Conservation (phyloP, 2,797 vertebrate species). For the Chelon labrosus region DNA sequence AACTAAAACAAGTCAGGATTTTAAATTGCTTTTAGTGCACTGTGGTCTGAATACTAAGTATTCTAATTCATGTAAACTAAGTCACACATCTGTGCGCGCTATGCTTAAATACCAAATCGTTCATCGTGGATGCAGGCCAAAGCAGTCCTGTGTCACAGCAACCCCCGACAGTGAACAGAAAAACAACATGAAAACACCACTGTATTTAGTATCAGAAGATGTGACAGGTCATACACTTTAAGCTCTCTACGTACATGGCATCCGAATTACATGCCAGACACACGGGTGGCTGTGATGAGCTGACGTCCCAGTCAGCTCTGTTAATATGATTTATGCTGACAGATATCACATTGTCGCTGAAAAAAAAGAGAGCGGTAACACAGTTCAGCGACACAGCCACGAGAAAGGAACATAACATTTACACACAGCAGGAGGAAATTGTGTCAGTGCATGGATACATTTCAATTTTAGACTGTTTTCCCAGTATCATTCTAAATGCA, state of each 20-base stretch:
- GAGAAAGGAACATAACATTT: neutral
- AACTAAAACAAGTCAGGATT: neutral
- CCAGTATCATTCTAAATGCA: neutral
- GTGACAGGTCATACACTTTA: constrained; percentile 13
- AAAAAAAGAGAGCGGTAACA: neutral
- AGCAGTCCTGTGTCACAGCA: constrained; percentile 1
- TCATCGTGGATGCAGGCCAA: constrained; percentile 15
- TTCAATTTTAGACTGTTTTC: constrained; percentile 15
- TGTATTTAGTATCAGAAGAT: constrained; percentile 28
- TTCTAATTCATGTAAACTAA: neutral
- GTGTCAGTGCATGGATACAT: constrained; percentile 26
- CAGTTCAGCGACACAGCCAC: neutral
- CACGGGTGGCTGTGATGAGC: constrained; percentile 35
- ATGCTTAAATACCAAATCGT: constrained; percentile 27
- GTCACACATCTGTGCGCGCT: constrained; percentile 3
- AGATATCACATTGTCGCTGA: constrained; percentile 20
- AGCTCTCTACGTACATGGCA: constrained; percentile 37
- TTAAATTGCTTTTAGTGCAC: neutral
- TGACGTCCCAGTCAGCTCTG: constrained; percentile 36
- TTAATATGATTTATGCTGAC: constrained; percentile 49
- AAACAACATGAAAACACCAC: no score
- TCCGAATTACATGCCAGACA: constrained; percentile 48
- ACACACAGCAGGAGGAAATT: neutral
- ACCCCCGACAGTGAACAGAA: neutral
- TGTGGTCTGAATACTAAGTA: no score